Evolutionary conservation across 2,888 invertebrate species (phyloP).

Genomic region (Gari tellinella): DNA sequence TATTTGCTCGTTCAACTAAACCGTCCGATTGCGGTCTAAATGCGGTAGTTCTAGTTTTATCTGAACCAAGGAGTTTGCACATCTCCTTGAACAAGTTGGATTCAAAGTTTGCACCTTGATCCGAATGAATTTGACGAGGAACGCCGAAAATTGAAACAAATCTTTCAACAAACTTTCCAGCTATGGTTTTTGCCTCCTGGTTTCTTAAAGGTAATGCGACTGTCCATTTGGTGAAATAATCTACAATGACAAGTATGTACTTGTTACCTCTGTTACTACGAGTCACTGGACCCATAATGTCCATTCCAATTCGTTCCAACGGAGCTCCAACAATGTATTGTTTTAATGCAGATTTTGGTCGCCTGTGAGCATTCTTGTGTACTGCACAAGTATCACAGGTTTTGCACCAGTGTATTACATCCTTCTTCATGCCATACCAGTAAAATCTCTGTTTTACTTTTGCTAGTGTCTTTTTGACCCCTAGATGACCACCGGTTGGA

Average conservation of each 20-base stretch:
- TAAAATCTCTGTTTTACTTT: constrained; percentile 10
- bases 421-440: constrained; percentile 22
- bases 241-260: constrained; percentile 2
- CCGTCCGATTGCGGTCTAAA: constrained; percentile 15
- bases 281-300: constrained; percentile 2
- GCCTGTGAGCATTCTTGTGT: constrained; percentile 12
- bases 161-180: not conserved
- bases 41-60: constrained; percentile 11
- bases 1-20: constrained; percentile 14
- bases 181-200: constrained; percentile 4
- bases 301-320: constrained; percentile 24
- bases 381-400: constrained; percentile 43
- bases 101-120: constrained; percentile 10
- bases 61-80: constrained; percentile 2
- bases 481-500: constrained; percentile 34
- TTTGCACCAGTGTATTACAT: constrained; percentile 29
- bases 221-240: constrained; percentile 7
- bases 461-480: constrained; percentile 1
- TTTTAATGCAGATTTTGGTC: constrained; percentile 26
- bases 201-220: not conserved
- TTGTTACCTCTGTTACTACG: constrained; percentile 6
- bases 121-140: constrained; percentile 14
- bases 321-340: constrained; percentile 43
- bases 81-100: not conserved
- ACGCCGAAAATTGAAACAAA: constrained; percentile 1